These are phyloP conservation scores for Apteryx owenii DNA, from an alignment of 2,113 vertebrate genomes.

Conservation along the genomic window DNA sequence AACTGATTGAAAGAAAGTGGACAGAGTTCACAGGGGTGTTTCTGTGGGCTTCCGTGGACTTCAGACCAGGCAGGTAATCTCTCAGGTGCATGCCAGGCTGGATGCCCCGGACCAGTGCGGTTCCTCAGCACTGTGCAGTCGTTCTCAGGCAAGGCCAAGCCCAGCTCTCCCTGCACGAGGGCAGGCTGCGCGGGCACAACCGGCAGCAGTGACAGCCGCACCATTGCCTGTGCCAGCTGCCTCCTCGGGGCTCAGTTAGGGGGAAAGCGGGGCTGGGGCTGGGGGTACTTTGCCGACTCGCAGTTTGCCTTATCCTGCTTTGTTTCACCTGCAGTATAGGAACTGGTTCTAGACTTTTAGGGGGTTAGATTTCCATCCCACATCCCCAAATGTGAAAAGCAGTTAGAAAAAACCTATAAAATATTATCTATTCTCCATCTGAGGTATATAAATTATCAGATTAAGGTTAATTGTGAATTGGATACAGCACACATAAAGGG, in stretches of 20 bases:
- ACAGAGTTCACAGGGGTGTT: fast-evolving
- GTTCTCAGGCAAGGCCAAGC: not conserved
- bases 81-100: not conserved
- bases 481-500: not conserved
- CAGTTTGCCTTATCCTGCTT: not conserved
- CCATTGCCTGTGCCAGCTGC: not conserved
- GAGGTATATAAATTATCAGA: not conserved
- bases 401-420: not conserved
- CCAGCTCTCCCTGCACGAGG: not conserved
- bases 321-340: not conserved
- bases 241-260: not conserved
- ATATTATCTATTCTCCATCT: not conserved
- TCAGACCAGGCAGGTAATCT: fast-evolving
- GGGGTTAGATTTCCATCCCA: not conserved
- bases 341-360: not conserved
- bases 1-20: no score
- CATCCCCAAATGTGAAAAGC: not conserved
- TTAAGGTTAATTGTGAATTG: not conserved
- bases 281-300: not conserved
- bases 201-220: not conserved
- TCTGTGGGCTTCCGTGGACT: fast-evolving
- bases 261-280: not conserved
- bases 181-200: not conserved
- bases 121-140: not conserved
- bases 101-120: not conserved